These are phyloP conservation scores for Malurus splendens DNA, from an alignment of 2,797 vertebrate genomes.

Conservation along the genomic window DNA sequence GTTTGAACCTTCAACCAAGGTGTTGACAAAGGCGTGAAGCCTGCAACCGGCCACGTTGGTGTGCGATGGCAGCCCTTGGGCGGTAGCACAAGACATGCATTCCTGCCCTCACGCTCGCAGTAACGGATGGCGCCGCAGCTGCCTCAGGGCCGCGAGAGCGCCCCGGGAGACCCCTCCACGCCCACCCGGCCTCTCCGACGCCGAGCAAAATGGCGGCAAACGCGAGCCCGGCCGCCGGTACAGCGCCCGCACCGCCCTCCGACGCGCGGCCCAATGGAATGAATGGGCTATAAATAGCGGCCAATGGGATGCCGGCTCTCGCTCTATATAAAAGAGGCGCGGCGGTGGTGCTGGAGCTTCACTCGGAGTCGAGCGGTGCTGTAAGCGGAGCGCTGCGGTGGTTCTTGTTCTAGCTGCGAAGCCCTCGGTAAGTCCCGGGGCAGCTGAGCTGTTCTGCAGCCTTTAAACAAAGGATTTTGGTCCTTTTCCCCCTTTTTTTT, in stretches of 20 bases:
- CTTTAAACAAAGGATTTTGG: not conserved
- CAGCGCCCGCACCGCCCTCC: not conserved
- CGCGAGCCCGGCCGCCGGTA: not conserved
- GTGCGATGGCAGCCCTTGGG: fast-evolving
- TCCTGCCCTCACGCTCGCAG: fast-evolving
- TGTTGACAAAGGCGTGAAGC: not conserved
- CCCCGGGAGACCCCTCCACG: fast-evolving
- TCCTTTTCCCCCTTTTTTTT: fast-evolving
- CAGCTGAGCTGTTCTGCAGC: not conserved
- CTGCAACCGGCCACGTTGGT: fast-evolving
- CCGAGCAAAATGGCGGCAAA: slow-evolving; percentile 13
- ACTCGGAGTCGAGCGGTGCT: not conserved
- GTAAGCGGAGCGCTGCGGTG: not conserved
- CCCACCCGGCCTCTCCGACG: not conserved
- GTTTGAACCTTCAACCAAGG: fast-evolving
- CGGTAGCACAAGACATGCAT: fast-evolving
- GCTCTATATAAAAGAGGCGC: slow-evolving; percentile 69
- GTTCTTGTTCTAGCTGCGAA: not conserved
- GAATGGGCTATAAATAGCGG: slow-evolving; percentile 83
- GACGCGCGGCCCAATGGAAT: slow-evolving; percentile 74
- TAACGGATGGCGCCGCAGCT: fast-evolving
- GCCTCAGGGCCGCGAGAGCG: fast-evolving
- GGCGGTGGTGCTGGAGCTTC: not conserved
- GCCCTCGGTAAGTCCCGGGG: slow-evolving; percentile 70
- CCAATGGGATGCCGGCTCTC: slow-evolving; percentile 75